A percentile compares a stretch with the other conserved stretches of the same genome.
These are phyloP conservation scores for Psephotus haematonotus DNA, from an alignment of 2,113 vertebrate genomes.

Conservation along the genomic window DNA sequence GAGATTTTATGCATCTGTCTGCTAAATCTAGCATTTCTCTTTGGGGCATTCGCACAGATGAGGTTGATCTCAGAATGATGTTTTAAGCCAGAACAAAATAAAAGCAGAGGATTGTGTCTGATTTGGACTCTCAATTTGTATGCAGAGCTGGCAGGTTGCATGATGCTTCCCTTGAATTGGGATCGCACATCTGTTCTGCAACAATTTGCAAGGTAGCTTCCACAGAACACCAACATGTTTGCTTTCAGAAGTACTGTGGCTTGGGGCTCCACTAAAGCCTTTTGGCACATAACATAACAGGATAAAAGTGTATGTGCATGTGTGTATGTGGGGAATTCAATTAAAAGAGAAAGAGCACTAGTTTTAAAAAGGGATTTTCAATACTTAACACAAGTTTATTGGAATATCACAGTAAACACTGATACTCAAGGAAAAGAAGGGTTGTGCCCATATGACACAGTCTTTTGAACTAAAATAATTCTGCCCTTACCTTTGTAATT, in stretches of 20 bases:
- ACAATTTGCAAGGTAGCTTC: not conserved
- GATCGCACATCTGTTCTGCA: not conserved
- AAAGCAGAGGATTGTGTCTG: not conserved
- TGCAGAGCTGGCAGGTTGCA: not conserved
- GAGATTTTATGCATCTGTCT: constrained; percentile 56
- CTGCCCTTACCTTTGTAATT: not conserved
- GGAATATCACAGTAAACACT: not conserved
- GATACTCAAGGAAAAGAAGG: not conserved
- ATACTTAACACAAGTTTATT: not conserved
- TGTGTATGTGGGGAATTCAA: not conserved
- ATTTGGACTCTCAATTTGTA: not conserved
- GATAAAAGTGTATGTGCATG: not conserved
- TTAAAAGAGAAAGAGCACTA: not conserved
- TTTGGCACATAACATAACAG: not conserved
- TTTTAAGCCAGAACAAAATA: not conserved
- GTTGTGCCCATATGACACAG: not conserved
- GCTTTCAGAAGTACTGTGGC: not conserved
- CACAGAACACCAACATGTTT: not conserved
- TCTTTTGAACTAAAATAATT: not conserved
- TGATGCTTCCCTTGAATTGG: not conserved
- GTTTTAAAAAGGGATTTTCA: not conserved
- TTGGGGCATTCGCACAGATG: not conserved
- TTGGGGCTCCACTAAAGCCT: not conserved
- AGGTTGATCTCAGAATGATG: not conserved
- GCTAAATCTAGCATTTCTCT: constrained; percentile 43